Evolutionary conservation across 2,888 invertebrate genomes (phyloP), one percentile per base, ranked within the genome.

Genomic region (Ichneumon xanthorius): DNA sequence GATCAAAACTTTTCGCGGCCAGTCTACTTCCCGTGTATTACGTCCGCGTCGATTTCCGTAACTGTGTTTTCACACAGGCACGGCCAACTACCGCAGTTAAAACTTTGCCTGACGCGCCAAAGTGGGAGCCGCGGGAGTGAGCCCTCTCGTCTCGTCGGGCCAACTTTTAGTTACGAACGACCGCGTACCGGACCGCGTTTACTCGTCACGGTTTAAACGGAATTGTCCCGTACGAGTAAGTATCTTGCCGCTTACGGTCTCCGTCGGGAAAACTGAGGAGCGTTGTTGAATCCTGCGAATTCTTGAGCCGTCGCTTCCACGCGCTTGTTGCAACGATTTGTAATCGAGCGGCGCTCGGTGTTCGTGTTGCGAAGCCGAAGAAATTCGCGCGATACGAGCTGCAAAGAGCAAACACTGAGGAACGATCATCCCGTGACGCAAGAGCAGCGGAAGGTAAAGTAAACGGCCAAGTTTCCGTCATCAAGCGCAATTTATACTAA

Each of bases 21-120:
- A 71, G 68, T 82, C 53, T 40, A 14, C 37, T 67, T 65, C 40
- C 53, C 67, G 37, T 75, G 71, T 55, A 61, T 48, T 48, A 40
- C 68, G 76, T 72, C 80, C 67, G 80, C 68, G 76, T 80, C 85
- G 85, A 85, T 85, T 85, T 82, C 80, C 82, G 79, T 77, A 82
- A 82, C 82, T 77, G 82, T 85, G 85, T 80, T 85, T 82, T 82
- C 82, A 53, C 72, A 53, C 16, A 76, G 67, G 80, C 80, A 82
- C 80, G 82, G 55, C 45, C 82, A 85, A 85, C 85, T 85, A 85
- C 82, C 63, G 85, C 82, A 82, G 85, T 85, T 85, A 85, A 85
- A 85, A 85, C 85, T 85, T 85, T 85, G 68, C 33, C 80, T 80
- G 80, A 82, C 80, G 80, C 76, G 76, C 82, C 80, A 82, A 85